Conservation (phyloP, 2,113 vertebrate genomes). For the Ammodytes marinus region DNA sequence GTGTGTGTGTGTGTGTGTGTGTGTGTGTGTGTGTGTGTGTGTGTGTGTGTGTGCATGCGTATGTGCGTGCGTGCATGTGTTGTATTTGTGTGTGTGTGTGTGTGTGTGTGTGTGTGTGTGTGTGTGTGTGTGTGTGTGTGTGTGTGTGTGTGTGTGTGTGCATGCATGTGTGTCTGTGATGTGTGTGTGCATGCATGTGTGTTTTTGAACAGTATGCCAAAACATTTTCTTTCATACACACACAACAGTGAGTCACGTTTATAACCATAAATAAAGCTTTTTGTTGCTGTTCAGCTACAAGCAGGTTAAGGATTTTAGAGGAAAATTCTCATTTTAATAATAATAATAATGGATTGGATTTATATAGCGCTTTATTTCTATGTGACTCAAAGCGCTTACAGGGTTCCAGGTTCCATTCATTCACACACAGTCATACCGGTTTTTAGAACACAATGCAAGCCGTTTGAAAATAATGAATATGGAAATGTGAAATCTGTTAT, state of each 20-base stretch:
- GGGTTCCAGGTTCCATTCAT: too few species aligned
- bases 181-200: conserved; percentile 12
- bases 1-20: conserved; percentile 3
- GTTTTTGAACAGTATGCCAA: neutral
- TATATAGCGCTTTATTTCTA: too few species aligned
- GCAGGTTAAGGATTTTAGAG: neutral
- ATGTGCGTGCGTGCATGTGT: neutral
- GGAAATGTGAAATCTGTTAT: neutral
- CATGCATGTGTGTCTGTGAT: conserved; percentile 2
- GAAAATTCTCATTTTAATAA: neutral
- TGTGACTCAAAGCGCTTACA: too few species aligned
- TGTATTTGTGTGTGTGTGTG: neutral
- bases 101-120: conserved; percentile 5
- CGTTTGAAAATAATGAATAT: neutral
- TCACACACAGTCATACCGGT: too few species aligned
- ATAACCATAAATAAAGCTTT: neutral
- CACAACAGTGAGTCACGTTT: neutral
- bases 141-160: conserved; percentile 7
- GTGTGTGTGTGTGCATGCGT: conserved; percentile 1
- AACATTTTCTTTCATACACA: neutral
- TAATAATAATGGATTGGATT: too few species aligned
- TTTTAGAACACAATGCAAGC: neutral
- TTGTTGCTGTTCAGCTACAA: too few species aligned
- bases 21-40: conserved; percentile 8
- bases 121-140: conserved; percentile 5